phyloP scores from a whole-genome alignment of 2,888 invertebrate genomes.

The Drosophila kuntzei region DNA sequence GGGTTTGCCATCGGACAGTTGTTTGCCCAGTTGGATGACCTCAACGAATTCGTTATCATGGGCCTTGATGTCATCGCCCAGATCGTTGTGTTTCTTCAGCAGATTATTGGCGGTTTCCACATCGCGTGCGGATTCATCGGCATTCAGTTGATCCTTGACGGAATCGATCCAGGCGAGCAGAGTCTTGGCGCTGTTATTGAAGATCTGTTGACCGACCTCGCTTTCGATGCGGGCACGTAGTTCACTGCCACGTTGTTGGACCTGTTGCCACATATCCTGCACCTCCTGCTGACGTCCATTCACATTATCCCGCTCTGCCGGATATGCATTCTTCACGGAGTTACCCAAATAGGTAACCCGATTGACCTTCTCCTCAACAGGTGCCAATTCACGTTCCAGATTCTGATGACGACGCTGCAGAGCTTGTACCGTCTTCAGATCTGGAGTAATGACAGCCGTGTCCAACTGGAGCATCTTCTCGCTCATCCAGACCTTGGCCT shows the following conservation, averaged over 20 bases:
- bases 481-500: conserved; percentile 98
- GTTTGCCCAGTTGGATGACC: conserved; percentile 91
- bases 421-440: conserved; percentile 95
- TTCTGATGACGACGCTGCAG: conserved; percentile 96
- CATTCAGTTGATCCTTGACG: conserved; percentile 91
- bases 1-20: conserved; percentile 91
- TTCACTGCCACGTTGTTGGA: conserved; percentile 93
- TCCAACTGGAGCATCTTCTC: conserved; percentile 97
- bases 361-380: conserved; percentile 96
- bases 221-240: conserved; percentile 94
- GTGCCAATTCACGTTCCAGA: conserved; percentile 96
- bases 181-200: conserved; percentile 89
- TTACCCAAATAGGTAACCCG: conserved; percentile 95
- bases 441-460: conserved; percentile 91
- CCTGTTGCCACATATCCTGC: conserved; percentile 94
- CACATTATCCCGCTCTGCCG: conserved; percentile 94
- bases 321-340: conserved; percentile 96
- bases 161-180: conserved; percentile 93
- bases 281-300: conserved; percentile 94
- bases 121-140: conserved; percentile 93
- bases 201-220: conserved; percentile 97
- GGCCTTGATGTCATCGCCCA: conserved; percentile 95
- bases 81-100: conserved; percentile 95
- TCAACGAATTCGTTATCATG: conserved; percentile 95
- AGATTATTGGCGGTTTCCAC: conserved; percentile 96